Conservation (phyloP, 2,113 vertebrate species). For the Parus major region DNA sequence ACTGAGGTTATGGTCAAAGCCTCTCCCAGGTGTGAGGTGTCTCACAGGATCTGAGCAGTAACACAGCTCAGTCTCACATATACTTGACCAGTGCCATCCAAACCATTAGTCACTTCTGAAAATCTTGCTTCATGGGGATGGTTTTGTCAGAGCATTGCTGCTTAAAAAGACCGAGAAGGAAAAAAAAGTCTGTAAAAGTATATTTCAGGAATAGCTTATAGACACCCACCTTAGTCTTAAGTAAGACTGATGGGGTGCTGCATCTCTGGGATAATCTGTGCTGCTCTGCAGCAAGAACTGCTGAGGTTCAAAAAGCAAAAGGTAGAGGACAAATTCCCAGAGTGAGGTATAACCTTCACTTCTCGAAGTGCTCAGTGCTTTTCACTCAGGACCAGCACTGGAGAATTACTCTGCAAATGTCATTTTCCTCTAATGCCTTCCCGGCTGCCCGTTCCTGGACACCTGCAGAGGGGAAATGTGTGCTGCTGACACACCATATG, state of each 20-base stretch:
- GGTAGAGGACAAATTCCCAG: not conserved
- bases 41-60: not conserved
- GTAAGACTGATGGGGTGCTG: not conserved
- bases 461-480: not conserved
- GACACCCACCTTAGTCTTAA: not conserved
- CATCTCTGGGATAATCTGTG: not conserved
- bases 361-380: not conserved
- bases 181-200: not conserved
- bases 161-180: not conserved
- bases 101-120: not conserved
- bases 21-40: not conserved
- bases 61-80: not conserved
- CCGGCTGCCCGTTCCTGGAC: not conserved
- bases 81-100: not conserved
- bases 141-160: not conserved
- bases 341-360: not conserved
- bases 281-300: not conserved
- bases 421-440: not conserved
- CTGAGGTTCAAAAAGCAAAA: not conserved
- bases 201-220: conserved; percentile 3
- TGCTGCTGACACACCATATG: not conserved
- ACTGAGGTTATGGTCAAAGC: not conserved
- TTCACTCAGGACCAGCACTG: not conserved
- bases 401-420: not conserved
- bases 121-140: not conserved